Percentiles rank a stretch among this genome's conserved stretches.
Conservation (phyloP, 2,888 invertebrate genomes). For the Cryptocephalus moraei region DNA sequence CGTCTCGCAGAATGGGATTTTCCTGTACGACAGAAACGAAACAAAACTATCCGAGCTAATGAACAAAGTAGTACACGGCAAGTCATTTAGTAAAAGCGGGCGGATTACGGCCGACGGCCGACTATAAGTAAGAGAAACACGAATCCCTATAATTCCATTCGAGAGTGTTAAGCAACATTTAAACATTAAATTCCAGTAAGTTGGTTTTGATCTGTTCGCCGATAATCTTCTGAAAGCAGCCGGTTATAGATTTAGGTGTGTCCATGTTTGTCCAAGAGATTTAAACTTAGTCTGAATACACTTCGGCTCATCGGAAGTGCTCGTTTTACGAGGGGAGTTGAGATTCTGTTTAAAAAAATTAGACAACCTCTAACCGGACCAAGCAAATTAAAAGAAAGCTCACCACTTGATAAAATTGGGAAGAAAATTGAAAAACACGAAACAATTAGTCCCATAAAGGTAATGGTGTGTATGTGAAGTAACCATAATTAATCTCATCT, state of each 20-base stretch:
- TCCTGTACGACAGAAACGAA: no score
- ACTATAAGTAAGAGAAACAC: constrained; percentile 3
- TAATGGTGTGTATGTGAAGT: no score
- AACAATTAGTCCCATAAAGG: no score
- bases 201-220: constrained; percentile 36
- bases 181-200: constrained; percentile 31
- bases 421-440: no score
- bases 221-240: constrained; percentile 37
- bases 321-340: no score
- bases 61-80: constrained; percentile 3
- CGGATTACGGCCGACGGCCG: constrained; percentile 6
- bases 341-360: no score
- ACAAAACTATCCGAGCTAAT: no score
- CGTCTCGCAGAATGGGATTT: background rate
- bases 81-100: constrained; percentile 8
- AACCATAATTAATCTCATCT: no score
- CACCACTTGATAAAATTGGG: no score
- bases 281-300: constrained; percentile 30
- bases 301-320: constrained; percentile 11
- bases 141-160: constrained; percentile 13
- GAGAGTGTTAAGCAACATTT: constrained; percentile 23
- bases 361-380: no score
- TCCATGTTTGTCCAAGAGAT: constrained; percentile 40
- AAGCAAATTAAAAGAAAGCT: no score
- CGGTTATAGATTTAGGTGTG: constrained; percentile 40